phyloP scores from a whole-genome alignment of 2,113 vertebrate genomes.

The Larimichthys crocea region DNA sequence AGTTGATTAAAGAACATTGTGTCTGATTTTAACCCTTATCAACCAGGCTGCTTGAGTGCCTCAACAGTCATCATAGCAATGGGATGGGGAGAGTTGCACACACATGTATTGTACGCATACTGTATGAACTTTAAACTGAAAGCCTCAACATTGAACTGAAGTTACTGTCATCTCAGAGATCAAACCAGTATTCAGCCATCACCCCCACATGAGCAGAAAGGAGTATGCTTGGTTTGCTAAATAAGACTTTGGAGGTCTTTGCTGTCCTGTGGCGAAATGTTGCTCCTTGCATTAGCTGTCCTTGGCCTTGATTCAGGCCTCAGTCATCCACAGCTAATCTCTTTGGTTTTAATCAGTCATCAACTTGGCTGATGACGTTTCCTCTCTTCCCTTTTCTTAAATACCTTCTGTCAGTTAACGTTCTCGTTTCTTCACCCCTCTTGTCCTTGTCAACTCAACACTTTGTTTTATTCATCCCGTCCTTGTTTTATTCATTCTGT shows the following conservation, averaged over 20 bases:
- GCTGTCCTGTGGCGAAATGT: conserved; percentile 32
- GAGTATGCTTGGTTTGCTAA: conserved; percentile 7
- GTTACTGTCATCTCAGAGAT: too few species aligned
- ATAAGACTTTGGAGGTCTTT: conserved; percentile 36
- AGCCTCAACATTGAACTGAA: not conserved
- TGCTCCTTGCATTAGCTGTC: conserved; percentile 51
- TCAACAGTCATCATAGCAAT: not conserved
- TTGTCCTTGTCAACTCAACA: conserved; percentile 2
- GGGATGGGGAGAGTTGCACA: not conserved
- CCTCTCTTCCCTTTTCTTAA: conserved; percentile 18
- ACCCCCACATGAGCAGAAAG: not conserved
- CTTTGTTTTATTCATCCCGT: not conserved
- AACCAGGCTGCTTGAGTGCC: not conserved
- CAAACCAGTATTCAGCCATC: not conserved
- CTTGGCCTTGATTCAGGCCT: conserved; percentile 55
- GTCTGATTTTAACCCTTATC: not conserved
- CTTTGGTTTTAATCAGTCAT: conserved; percentile 65
- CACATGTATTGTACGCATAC: not conserved
- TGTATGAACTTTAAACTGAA: not conserved
- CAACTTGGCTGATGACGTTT: conserved; percentile 49
- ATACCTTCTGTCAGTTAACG: conserved; percentile 26
- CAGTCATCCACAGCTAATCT: conserved; percentile 69
- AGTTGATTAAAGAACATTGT: conserved; percentile 18
- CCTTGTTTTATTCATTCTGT: not conserved
- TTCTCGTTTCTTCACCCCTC: not conserved